Conservation (phyloP, 2,888 invertebrate species). For the Acheta domesticus region DNA sequence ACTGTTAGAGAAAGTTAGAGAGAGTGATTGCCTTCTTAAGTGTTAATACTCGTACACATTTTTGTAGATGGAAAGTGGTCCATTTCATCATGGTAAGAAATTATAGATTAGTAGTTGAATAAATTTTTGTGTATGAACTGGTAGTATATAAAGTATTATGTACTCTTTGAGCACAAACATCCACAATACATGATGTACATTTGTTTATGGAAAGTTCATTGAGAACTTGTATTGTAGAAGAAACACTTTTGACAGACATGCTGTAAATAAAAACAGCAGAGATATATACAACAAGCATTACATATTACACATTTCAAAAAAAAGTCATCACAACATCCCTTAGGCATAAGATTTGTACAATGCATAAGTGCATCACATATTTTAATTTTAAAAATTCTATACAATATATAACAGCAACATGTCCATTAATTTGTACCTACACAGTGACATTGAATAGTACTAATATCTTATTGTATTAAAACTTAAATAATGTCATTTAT, state of each 20-base stretch:
- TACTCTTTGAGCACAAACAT: too few relatives aligned
- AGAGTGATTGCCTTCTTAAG: too few relatives aligned
- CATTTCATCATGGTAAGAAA: too few relatives aligned
- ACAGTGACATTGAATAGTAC: background rate
- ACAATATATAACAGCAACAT: background rate
- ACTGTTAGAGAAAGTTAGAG: too few relatives aligned
- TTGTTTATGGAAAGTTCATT: background rate
- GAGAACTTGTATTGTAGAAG: background rate
- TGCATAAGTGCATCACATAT: background rate
- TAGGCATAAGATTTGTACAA: background rate
- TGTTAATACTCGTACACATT: too few relatives aligned
- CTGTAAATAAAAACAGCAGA: background rate
- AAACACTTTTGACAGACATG: background rate
- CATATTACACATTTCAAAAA: background rate
- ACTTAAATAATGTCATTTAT: background rate
- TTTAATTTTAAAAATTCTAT: background rate
- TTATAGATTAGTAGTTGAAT: too few relatives aligned
- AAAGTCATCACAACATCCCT: conserved; percentile 1
- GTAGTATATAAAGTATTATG: too few relatives aligned
- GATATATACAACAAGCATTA: background rate
- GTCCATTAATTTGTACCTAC: background rate
- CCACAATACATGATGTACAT: background rate
- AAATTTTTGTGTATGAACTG: too few relatives aligned
- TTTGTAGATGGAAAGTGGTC: too few relatives aligned
- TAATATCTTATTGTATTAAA: background rate